Evolutionary conservation across 2,888 invertebrate genomes (phyloP).

Genomic region (Gisinianus flammeolus): DNA sequence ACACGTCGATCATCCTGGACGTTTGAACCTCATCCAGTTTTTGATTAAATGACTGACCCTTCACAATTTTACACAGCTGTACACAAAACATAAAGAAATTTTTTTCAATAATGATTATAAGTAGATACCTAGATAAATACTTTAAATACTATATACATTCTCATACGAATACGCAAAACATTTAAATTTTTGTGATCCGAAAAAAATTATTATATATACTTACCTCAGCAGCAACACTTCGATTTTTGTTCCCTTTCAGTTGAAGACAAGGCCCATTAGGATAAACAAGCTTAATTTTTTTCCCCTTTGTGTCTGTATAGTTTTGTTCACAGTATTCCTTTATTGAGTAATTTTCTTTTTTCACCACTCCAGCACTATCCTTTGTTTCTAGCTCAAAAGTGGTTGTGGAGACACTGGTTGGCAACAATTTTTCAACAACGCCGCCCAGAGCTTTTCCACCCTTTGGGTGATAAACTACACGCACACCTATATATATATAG

Average conservation of each 20-base stretch:
- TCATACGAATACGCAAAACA: too few species aligned
- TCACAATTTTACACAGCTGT: constrained; percentile 49
- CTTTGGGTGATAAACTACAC: not conserved
- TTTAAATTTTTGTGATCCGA: not conserved
- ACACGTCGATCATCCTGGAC: constrained; percentile 44
- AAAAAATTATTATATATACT: not conserved
- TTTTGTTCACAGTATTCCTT: not conserved
- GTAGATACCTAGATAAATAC: too few species aligned
- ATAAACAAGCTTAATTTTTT: not conserved
- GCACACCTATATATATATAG: too few species aligned
- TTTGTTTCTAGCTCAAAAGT: not conserved
- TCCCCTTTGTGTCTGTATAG: not conserved
- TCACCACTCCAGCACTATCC: not conserved
- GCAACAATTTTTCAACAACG: not conserved
- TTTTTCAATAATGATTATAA: too few species aligned
- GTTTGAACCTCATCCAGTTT: constrained; percentile 50
- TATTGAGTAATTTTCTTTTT: not conserved
- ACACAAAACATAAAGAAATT: constrained; percentile 5
- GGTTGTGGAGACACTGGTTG: not conserved
- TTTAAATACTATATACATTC: too few species aligned
- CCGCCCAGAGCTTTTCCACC: not conserved
- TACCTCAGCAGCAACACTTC: not conserved
- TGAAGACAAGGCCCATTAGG: not conserved
- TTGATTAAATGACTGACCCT: constrained; percentile 49
- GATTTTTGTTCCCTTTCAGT: not conserved